Conservation (phyloP, 92 coral and sea anemone species). For the Hydrozoanthus gracilis region DNA sequence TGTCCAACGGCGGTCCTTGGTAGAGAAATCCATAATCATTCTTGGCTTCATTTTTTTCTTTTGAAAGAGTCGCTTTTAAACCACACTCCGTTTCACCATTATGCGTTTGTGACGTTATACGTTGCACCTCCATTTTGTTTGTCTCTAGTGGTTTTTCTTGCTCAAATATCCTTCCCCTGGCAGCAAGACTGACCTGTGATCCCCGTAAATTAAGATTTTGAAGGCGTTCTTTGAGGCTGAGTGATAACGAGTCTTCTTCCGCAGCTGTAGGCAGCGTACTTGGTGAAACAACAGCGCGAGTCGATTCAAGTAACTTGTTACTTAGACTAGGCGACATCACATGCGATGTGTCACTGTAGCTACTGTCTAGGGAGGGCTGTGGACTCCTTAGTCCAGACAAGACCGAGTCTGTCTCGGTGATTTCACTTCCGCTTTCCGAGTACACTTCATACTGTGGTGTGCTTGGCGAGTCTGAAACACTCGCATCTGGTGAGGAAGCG, state of each 20-base stretch:
- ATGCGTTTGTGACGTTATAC: background rate
- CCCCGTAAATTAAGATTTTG: conserved; percentile 57
- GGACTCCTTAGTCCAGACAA: conserved; percentile 60
- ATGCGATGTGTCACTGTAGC: conserved; percentile 67
- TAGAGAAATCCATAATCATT: conserved; percentile 32
- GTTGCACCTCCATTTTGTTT: background rate
- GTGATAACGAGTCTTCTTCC: background rate
- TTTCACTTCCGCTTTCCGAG: conserved; percentile 52
- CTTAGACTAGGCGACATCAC: conserved; percentile 62
- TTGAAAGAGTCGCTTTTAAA: background rate
- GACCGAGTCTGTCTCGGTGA: conserved; percentile 70
- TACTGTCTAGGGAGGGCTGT: conserved; percentile 59
- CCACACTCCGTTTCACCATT: background rate
- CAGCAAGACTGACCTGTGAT: conserved; percentile 51
- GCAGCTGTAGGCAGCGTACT: conserved; percentile 5
- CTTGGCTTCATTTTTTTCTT: background rate
- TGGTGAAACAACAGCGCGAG: conserved; percentile 23
- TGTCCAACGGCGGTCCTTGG: conserved; percentile 30
- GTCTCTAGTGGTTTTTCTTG: background rate
- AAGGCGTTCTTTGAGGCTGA: conserved; percentile 59
- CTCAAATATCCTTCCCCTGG: conserved; percentile 60
- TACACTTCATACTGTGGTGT: conserved; percentile 4
- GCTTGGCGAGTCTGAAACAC: conserved; percentile 26
- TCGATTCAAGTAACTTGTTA: conserved; percentile 58
- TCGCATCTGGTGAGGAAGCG: background rate